A percentile compares a stretch with the other conserved stretches of the same genome.
Conservation (phyloP, 2,888 invertebrate genomes). For the Hanleya hanleyi region DNA sequence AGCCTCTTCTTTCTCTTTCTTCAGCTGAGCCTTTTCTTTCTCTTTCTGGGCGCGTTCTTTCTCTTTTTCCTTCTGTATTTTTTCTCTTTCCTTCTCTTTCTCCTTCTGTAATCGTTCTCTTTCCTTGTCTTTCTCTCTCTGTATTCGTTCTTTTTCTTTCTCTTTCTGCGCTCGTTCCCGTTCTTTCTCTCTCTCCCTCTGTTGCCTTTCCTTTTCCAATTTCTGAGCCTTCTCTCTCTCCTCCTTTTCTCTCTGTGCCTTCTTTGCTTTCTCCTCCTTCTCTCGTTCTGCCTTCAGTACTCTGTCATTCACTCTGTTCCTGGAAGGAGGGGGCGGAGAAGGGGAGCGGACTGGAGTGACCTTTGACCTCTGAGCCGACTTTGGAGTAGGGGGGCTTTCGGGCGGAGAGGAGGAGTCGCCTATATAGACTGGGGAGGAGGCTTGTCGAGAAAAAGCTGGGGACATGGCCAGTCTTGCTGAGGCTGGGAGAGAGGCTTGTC, state of each 20-base stretch:
- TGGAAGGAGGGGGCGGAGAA: not conserved
- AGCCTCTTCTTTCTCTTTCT: slow-evolving; percentile 27
- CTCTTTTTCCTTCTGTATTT: slow-evolving; percentile 37
- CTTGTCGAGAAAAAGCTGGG: not conserved
- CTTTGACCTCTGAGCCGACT: not conserved
- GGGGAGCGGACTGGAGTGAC: not conserved
- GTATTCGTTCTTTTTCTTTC: not conserved
- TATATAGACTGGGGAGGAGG: not conserved
- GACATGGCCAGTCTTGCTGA: not conserved
- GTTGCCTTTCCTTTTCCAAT: not conserved
- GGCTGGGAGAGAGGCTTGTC: not conserved
- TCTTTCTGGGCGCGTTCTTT: slow-evolving; percentile 14
- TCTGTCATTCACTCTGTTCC: not conserved
- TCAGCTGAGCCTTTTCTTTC: slow-evolving; percentile 25
- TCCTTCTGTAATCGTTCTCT: slow-evolving; percentile 11
- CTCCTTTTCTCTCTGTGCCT: not conserved
- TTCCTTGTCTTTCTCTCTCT: not conserved
- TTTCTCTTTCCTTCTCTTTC: slow-evolving; percentile 37
- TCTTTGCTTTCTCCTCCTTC: slow-evolving; percentile 1
- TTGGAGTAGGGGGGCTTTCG: not conserved
- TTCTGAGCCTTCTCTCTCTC: not conserved
- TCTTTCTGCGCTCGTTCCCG: not conserved
- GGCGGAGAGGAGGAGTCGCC: not conserved
- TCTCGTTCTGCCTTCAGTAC: not conserved
- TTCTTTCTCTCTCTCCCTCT: not conserved